Percentiles rank a stretch among this genome's conserved stretches.
These are phyloP conservation scores for Drosophila truncata DNA, from an alignment of 1,140 invertebrate species.

Conservation along the genomic window DNA sequence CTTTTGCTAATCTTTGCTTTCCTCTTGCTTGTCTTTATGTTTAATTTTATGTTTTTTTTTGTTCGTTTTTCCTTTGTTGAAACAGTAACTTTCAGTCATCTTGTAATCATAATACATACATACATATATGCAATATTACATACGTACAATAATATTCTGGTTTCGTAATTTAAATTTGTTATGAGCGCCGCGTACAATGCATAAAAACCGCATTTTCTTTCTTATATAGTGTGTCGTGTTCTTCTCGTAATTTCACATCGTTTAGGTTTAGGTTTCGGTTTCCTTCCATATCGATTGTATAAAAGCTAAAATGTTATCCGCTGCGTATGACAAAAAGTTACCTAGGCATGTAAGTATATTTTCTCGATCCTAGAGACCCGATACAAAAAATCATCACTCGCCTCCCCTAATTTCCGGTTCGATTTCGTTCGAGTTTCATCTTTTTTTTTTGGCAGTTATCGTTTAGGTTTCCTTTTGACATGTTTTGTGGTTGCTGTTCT, in stretches of 20 bases:
- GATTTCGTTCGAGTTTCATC: constrained; percentile 32
- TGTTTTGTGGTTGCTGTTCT: constrained; percentile 42
- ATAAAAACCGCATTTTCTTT: constrained; percentile 71
- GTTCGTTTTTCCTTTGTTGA: constrained; percentile 61
- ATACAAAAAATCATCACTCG: constrained; percentile 52
- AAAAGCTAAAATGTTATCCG: constrained; percentile 75
- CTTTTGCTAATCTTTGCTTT: constrained; percentile 62
- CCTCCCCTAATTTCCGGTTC: constrained; percentile 37
- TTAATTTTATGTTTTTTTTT: constrained; percentile 34
- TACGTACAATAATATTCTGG: constrained; percentile 69
- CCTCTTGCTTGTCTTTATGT: constrained; percentile 24
- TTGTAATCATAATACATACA: constrained; percentile 81
- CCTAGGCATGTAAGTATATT: constrained; percentile 16
- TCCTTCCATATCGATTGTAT: constrained; percentile 61
- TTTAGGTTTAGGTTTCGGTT: constrained; percentile 25
- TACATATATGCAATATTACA: constrained; percentile 71
- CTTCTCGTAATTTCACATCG: constrained; percentile 42
- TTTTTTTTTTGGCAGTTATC: constrained; percentile 77
- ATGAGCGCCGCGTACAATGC: constrained; percentile 77
- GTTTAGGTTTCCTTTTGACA: constrained; percentile 71
- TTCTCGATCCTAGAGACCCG: constrained; percentile 39
- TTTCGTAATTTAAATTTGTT: constrained; percentile 60
- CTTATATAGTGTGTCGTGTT: constrained; percentile 82
- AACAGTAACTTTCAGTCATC: constrained; percentile 83
- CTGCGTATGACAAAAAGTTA: constrained; percentile 67